These are phyloP conservation scores for Neoascia interrupta DNA, from an alignment of 2,888 invertebrate genomes.

Conservation along the genomic window DNA sequence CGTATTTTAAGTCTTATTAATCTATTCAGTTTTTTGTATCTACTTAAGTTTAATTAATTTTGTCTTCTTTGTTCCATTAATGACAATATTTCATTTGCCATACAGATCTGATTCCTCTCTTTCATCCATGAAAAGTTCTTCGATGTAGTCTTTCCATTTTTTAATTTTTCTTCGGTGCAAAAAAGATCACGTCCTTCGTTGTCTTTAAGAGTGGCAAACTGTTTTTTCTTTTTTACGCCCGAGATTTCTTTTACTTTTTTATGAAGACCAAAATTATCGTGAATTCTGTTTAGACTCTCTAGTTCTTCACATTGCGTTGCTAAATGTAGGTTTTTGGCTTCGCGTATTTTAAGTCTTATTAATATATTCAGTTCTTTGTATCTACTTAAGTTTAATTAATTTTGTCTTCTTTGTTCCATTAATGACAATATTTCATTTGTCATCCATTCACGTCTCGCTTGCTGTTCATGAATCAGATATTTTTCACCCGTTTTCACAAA, in stretches of 20 bases:
- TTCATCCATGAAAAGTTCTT: background rate
- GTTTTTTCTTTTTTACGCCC: background rate
- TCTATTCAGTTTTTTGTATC: too few species aligned
- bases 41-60: too few species aligned
- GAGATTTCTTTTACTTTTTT: conserved; percentile 12
- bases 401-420: conserved; percentile 1
- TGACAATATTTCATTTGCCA: too few species aligned
- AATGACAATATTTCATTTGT: background rate
- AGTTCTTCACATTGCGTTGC: background rate
- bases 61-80: too few species aligned
- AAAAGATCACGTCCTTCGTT: too few species aligned
- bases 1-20: too few species aligned
- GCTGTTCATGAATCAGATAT: too few species aligned
- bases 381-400: background rate
- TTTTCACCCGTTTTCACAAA: too few species aligned
- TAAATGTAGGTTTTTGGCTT: background rate
- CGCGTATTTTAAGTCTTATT: background rate
- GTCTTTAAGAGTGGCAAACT: background rate
- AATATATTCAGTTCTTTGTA: background rate
- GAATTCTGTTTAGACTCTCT: too few species aligned
- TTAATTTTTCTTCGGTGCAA: background rate
- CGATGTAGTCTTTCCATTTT: background rate
- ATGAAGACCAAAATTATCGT: background rate
- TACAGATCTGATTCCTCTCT: too few species aligned
- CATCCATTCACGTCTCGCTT: background rate